phyloP scores from a whole-genome alignment of 1,140 invertebrate genomes.

The Cylas formicarius region DNA sequence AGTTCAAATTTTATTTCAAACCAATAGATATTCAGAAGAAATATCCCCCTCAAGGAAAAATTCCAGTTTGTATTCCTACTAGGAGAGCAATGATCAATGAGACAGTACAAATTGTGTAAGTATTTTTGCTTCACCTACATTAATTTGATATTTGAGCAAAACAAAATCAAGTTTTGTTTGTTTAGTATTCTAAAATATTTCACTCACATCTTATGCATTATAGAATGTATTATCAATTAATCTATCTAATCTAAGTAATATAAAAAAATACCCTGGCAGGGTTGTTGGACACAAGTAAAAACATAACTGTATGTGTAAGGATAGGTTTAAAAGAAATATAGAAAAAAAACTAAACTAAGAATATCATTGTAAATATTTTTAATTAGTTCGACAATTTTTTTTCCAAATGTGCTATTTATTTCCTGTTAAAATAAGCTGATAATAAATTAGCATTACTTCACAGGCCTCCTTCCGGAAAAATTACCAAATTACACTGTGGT shows the following conservation, averaged over 20 bases:
- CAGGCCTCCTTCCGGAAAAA: slow-evolving; percentile 3
- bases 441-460: slow-evolving; percentile 4
- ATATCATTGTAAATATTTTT: no score
- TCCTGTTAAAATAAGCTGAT: slow-evolving; percentile 1
- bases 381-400: neutral
- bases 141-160: neutral
- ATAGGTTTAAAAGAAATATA: no score
- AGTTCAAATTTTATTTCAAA: slow-evolving; percentile 30
- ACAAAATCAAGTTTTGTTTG: neutral
- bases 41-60: slow-evolving; percentile 19
- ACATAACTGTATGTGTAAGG: no score
- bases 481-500: neutral
- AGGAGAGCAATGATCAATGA: slow-evolving; percentile 13
- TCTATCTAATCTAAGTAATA: no score
- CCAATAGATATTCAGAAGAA: slow-evolving; percentile 28
- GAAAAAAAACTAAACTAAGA: no score
- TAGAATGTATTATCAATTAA: no score
- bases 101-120: slow-evolving; percentile 23
- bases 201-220: no score
- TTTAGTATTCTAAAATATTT: no score
- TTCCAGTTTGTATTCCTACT: slow-evolving; percentile 27
- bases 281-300: no score
- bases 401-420: slow-evolving; percentile 3
- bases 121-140: slow-evolving; percentile 1
- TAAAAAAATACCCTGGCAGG: no score